These are phyloP conservation scores for Plusia festucae DNA, from an alignment of 2,888 invertebrate species.

Conservation along the genomic window DNA sequence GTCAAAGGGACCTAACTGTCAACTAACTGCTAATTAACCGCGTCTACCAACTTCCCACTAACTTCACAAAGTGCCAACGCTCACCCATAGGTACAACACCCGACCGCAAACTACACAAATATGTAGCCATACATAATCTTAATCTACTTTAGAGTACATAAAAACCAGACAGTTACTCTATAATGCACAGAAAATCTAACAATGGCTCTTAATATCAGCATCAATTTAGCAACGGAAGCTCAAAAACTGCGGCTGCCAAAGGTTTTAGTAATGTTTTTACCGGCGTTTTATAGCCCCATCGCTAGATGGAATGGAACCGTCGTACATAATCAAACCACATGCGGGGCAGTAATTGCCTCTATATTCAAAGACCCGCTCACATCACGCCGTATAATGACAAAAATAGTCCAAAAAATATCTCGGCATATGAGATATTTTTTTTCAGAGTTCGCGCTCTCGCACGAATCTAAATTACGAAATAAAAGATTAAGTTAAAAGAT, in stretches of 20 bases:
- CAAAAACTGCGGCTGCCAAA: constrained; percentile 80
- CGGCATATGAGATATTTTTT: constrained; percentile 88
- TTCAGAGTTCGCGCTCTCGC: constrained; percentile 87
- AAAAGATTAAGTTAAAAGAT: constrained; percentile 90
- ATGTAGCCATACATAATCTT: constrained; percentile 59
- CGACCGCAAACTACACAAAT: constrained; percentile 61
- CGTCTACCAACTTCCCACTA: constrained; percentile 61
- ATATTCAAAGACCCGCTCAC: constrained; percentile 88
- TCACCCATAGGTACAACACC: constrained; percentile 63
- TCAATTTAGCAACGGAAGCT: constrained; percentile 88
- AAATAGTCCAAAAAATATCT: constrained; percentile 88
- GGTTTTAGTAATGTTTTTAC: constrained; percentile 85
- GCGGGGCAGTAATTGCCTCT: constrained; percentile 89
- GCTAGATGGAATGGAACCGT: constrained; percentile 84
- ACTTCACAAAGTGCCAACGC: constrained; percentile 60
- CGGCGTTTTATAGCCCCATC: constrained; percentile 79
- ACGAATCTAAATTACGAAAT: constrained; percentile 89
- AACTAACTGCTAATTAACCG: constrained; percentile 79
- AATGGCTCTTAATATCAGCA: constrained; percentile 80
- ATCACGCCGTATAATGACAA: constrained; percentile 89
- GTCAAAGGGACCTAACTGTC: constrained; percentile 79
- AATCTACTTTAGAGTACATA: constrained; percentile 63
- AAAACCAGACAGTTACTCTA: constrained; percentile 55
- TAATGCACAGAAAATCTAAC: constrained; percentile 72
- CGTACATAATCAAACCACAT: constrained; percentile 89